These are phyloP conservation scores for Macheiramphus alcinus DNA, from an alignment of 2,113 vertebrate species.

Conservation along the genomic window DNA sequence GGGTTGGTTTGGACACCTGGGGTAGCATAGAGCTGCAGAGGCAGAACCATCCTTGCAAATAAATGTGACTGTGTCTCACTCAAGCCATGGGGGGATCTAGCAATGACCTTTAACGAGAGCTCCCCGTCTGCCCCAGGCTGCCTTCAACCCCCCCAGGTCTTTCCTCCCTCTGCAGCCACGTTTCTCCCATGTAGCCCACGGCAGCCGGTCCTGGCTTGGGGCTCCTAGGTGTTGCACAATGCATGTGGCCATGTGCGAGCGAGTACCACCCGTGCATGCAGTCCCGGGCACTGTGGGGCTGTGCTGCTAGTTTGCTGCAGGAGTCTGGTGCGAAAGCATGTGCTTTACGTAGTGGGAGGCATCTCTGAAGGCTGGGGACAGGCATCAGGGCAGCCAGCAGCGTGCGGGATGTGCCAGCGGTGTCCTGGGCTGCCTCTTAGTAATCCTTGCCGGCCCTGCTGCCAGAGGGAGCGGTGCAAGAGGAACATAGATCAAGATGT, in stretches of 20 bases:
- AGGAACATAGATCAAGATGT: neutral
- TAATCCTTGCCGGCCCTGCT: neutral
- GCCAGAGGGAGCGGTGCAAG: neutral
- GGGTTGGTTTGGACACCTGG: accelerated
- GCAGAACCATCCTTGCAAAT: neutral
- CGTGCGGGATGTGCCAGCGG: neutral
- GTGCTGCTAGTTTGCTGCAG: neutral
- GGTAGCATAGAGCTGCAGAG: neutral
- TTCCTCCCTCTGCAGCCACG: neutral
- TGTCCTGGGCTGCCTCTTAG: neutral
- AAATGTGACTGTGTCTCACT: neutral
- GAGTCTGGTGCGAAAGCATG: neutral
- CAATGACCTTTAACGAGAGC: neutral
- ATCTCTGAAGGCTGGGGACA: neutral
- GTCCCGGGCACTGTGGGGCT: neutral
- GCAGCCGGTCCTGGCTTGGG: neutral
- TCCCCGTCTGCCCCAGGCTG: neutral
- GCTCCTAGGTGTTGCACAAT: neutral
- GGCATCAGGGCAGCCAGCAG: neutral
- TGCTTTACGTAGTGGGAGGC: neutral
- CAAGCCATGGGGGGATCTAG: neutral
- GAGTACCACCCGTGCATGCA: neutral
- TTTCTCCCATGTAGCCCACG: neutral
- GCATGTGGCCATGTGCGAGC: accelerated
- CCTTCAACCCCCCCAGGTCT: neutral